These are phyloP conservation scores for Cavia porcellus DNA, from an alignment of 2,113 vertebrate species.

Conservation along the genomic window DNA sequence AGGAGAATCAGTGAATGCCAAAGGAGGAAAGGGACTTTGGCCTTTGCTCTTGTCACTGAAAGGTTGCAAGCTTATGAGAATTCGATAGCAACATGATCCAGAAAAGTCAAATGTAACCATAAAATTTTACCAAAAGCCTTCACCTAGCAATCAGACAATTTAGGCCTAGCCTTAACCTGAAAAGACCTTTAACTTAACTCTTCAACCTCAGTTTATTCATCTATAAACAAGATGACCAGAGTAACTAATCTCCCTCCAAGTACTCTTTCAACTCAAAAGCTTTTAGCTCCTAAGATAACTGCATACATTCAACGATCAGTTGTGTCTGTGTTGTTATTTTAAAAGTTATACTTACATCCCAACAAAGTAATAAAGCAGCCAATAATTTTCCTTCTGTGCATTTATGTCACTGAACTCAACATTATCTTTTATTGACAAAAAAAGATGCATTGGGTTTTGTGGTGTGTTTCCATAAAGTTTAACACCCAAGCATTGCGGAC, in stretches of 20 bases:
- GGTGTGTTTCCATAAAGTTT: constrained; percentile 74
- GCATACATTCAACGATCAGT: not conserved
- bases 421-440: constrained; percentile 65
- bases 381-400: not conserved
- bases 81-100: not conserved
- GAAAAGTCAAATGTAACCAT: not conserved
- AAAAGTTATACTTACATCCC: constrained; percentile 47
- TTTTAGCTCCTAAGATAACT: constrained; percentile 12
- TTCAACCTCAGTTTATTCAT: not conserved
- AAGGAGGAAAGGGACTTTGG: not conserved
- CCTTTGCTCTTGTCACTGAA: constrained; percentile 42
- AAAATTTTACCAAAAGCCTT: not conserved
- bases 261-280: not conserved
- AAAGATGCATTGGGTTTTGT: constrained; percentile 27
- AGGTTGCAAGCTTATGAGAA: not conserved
- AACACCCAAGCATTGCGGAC: constrained; percentile 56
- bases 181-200: not conserved
- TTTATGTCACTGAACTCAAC: constrained; percentile 27
- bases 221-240: not conserved
- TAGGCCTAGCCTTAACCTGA: not conserved
- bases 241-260: not conserved
- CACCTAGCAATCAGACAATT: not conserved
- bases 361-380: constrained; percentile 35
- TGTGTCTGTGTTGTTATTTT: not conserved
- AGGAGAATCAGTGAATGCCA: constrained; percentile 4